Evolutionary conservation across 2,888 invertebrate species (phyloP).

Genomic region (Apotomis betuletana): DNA sequence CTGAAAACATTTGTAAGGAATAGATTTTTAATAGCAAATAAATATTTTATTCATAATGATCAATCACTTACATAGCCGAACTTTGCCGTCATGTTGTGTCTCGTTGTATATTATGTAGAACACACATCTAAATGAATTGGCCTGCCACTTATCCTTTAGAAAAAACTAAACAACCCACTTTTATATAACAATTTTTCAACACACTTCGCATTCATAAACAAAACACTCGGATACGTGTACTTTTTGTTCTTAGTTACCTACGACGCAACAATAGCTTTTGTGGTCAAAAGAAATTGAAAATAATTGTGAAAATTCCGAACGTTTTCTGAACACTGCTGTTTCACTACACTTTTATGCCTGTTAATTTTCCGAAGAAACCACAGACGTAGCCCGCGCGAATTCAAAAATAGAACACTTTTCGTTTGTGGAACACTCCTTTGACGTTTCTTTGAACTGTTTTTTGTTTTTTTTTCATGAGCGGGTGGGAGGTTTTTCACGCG

Average conservation of each 20-base stretch:
- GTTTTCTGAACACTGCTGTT: slow-evolving; percentile 67
- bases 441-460: slow-evolving; percentile 56
- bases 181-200: slow-evolving; percentile 78
- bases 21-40: slow-evolving; percentile 38
- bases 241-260: slow-evolving; percentile 62
- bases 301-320: slow-evolving; percentile 66
- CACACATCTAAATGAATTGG: slow-evolving; percentile 82
- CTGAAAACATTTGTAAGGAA: background rate
- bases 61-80: slow-evolving; percentile 81
- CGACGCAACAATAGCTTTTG: slow-evolving; percentile 78
- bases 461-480: slow-evolving; percentile 65
- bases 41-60: slow-evolving; percentile 34
- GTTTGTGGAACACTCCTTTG: slow-evolving; percentile 64
- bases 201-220: slow-evolving; percentile 74
- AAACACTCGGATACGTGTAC: slow-evolving; percentile 76
- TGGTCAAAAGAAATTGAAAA: slow-evolving; percentile 70
- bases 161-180: slow-evolving; percentile 79
- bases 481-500: slow-evolving; percentile 61
- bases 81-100: slow-evolving; percentile 85
- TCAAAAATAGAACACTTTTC: slow-evolving; percentile 67
- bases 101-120: slow-evolving; percentile 82
- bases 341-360: slow-evolving; percentile 73
- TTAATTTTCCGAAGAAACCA: slow-evolving; percentile 73
- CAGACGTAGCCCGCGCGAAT: slow-evolving; percentile 56
- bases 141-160: slow-evolving; percentile 74